These are phyloP conservation scores for Eupithecia pulchellata DNA, from an alignment of 2,888 invertebrate genomes.

Conservation along the genomic window DNA sequence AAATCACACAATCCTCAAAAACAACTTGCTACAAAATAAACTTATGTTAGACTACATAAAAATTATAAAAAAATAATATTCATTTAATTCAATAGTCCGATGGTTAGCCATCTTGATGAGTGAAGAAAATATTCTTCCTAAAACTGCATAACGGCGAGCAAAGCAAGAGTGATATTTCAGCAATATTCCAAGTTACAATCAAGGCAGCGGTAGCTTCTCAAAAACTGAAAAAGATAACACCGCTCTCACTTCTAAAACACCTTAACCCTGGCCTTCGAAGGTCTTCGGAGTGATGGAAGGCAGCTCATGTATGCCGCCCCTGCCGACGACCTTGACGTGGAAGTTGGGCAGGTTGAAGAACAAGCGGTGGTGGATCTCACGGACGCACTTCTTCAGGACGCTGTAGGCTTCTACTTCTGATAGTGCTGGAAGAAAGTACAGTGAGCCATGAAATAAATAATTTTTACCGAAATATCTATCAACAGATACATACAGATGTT, in stretches of 20 bases:
- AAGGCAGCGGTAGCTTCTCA: too few relatives aligned
- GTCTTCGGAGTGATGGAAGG: conserved; percentile 84
- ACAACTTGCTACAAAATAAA: neutral
- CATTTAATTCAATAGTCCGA: neutral
- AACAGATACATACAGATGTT: too few relatives aligned
- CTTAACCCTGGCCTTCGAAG: conserved; percentile 15
- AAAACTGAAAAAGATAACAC: neutral
- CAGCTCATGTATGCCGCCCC: conserved; percentile 91
- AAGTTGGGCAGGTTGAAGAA: conserved; percentile 95
- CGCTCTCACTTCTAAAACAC: neutral
- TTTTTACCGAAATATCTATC: neutral
- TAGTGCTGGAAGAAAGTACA: conserved; percentile 83
- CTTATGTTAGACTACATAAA: neutral
- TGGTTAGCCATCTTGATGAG: neutral
- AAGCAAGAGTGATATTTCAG: neutral
- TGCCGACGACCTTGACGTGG: conserved; percentile 92
- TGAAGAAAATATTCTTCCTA: neutral
- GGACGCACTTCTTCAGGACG: conserved; percentile 92
- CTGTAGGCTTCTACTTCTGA: conserved; percentile 92
- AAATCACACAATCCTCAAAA: neutral
- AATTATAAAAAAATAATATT: neutral
- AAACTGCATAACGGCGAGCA: neutral
- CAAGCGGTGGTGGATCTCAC: conserved; percentile 94
- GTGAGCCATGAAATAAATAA: neutral
- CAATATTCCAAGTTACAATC: too few relatives aligned